phyloP scores from a whole-genome alignment of 2,888 invertebrate species.

The Amitus sp. region DNA sequence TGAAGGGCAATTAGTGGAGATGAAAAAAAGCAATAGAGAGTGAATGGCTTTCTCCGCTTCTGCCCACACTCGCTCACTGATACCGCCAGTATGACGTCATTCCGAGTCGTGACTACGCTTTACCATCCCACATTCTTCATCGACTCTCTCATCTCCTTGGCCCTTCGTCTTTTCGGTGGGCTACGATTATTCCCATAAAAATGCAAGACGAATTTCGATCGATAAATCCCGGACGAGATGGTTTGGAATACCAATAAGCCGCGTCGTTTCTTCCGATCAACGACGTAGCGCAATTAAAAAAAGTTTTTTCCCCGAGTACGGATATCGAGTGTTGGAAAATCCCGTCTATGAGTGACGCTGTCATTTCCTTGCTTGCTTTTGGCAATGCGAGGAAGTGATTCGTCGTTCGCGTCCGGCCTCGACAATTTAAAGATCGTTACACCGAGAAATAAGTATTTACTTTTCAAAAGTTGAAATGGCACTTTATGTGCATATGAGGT shows the following conservation, averaged over 20 bases:
- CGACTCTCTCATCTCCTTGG: conserved; percentile 27
- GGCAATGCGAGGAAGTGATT: too few species aligned
- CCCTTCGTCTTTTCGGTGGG: conserved; percentile 23
- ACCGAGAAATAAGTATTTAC: too few species aligned
- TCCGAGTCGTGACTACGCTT: conserved; percentile 50
- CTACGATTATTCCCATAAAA: conserved; percentile 57
- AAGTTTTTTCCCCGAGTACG: too few species aligned
- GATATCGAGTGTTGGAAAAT: too few species aligned
- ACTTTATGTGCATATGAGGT: too few species aligned
- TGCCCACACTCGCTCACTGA: conserved; percentile 52
- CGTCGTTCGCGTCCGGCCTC: too few species aligned
- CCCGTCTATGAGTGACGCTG: too few species aligned
- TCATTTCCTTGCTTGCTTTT: too few species aligned
- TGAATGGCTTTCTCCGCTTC: conserved; percentile 44
- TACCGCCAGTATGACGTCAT: conserved; percentile 57
- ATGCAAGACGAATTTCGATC: conserved; percentile 54
- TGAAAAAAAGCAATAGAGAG: conserved; percentile 20
- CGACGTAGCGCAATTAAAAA: too few species aligned
- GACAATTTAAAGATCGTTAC: too few species aligned
- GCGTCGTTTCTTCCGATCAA: conserved; percentile 44
- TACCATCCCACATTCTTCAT: conserved; percentile 56
- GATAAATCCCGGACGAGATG: conserved; percentile 59
- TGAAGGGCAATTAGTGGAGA: conserved; percentile 1
- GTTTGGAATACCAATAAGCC: conserved; percentile 58
- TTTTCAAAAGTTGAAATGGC: too few species aligned